A percentile compares a stretch with the other conserved stretches of the same genome.
Conservation (phyloP, 2,888 invertebrate genomes). For the Notodonta ziczac region DNA sequence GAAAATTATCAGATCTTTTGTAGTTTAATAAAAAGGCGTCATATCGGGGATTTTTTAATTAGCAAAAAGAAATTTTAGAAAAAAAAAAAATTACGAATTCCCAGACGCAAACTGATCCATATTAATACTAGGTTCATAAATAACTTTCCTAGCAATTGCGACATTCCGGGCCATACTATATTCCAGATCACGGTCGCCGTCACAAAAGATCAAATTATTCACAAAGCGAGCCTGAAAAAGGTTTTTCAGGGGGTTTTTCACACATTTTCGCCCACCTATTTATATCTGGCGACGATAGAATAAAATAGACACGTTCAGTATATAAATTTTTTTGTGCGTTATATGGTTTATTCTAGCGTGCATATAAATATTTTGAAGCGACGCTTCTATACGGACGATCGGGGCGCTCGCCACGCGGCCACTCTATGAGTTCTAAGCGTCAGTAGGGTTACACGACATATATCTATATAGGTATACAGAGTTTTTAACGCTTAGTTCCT, state of each 20-base stretch:
- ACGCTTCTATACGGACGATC: too few species aligned
- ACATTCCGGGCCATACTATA: constrained; percentile 3
- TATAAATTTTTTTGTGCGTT: neutral
- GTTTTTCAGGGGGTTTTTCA: constrained; percentile 31
- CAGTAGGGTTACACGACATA: too few species aligned
- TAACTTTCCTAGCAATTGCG: neutral
- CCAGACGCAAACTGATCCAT: neutral
- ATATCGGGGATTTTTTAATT: too few species aligned
- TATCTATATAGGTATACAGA: too few species aligned
- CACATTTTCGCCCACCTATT: constrained; percentile 34
- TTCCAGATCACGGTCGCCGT: constrained; percentile 14
- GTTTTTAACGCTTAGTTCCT: too few species aligned
- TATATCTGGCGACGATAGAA: constrained; percentile 22
- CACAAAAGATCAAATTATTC: constrained; percentile 44
- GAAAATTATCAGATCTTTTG: too few species aligned
- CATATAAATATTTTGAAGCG: neutral
- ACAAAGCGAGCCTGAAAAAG: constrained; percentile 27
- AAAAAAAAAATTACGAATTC: too few species aligned
- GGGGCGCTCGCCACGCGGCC: too few species aligned
- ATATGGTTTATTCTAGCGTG: neutral
- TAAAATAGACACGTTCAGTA: neutral
- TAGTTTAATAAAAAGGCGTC: too few species aligned
- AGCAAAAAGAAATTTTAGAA: too few species aligned
- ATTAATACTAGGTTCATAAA: neutral
- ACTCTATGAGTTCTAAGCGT: too few species aligned